Evolutionary conservation across 1,140 invertebrate genomes (phyloP).

Genomic region (Luehdorfia chinensis): DNA sequence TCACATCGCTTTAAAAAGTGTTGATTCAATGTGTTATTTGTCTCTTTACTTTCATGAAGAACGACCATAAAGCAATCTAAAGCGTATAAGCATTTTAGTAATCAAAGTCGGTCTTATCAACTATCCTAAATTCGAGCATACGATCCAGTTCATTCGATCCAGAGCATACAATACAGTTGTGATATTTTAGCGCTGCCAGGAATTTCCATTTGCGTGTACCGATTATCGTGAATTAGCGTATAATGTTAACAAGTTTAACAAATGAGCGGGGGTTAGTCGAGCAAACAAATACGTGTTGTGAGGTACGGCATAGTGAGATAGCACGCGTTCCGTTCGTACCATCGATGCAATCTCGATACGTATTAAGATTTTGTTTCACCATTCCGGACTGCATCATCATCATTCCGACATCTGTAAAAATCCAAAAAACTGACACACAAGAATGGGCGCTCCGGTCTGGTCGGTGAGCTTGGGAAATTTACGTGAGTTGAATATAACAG

Average conservation of each 20-base stretch:
- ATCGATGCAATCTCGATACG: slow-evolving; percentile 87
- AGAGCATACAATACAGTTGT: too few species aligned
- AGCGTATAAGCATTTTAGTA: slow-evolving; percentile 17
- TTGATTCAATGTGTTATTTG: neutral
- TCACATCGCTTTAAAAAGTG: slow-evolving; percentile 3
- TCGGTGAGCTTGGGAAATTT: slow-evolving; percentile 28
- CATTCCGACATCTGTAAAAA: slow-evolving; percentile 95
- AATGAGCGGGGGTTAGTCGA: slow-evolving; percentile 69
- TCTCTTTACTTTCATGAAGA: neutral
- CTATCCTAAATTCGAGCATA: slow-evolving; percentile 3
- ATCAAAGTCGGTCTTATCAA: slow-evolving; percentile 19
- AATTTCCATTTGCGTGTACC: slow-evolving; percentile 65
- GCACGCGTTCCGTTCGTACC: slow-evolving; percentile 80
- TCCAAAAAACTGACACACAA: slow-evolving; percentile 78
- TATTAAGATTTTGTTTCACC: slow-evolving; percentile 90
- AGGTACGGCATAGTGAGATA: slow-evolving; percentile 62
- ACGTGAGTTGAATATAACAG: slow-evolving; percentile 39
- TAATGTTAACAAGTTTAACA: slow-evolving; percentile 58
- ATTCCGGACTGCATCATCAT: slow-evolving; percentile 96
- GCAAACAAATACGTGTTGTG: slow-evolving; percentile 67
- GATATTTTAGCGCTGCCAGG: slow-evolving; percentile 49
- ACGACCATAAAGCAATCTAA: slow-evolving; percentile 9
- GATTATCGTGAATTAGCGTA: slow-evolving; percentile 67
- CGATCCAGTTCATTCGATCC: too few species aligned
- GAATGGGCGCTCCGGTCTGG: slow-evolving; percentile 58